Base-by-base conservation (phyloP, 2,113 vertebrate species). In the Cisticola juncidis region DNA sequence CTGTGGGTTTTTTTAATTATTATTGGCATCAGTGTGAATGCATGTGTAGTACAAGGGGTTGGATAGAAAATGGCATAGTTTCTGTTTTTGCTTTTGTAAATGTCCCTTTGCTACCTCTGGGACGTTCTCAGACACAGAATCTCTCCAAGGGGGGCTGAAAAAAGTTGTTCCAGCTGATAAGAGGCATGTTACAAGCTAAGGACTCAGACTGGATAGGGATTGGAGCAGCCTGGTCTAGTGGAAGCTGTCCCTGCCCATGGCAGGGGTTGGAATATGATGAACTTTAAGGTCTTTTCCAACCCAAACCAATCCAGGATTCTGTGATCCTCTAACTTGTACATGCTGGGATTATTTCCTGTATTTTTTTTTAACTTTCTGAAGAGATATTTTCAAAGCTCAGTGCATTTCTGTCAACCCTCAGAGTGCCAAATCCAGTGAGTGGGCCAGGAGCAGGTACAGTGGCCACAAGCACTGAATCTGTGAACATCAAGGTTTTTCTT, bases 1-100 rank as follows among this genome's bases (percentile, higher is more conserved):
- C 1, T 26, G 70, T 0, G 0, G 2, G 3, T 16, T 29, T 11
- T 31, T 78, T 45, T 45, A 19, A 19, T 45, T 19, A 14, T 50
- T 33, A 14, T 15, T 23, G 11, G 5, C 5, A 14, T 76, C 16
- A 16, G 3, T 14, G 38, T 20, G 38, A 54, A 61, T 26, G 2
- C 10, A 3, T 9, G 1, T 12, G 11, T 51, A 73, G 31, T 21
- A 8, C n/a, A 66, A 81, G 11, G 16, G 9, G 5, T 8, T 65
- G 42, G 3, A 35, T 12, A 83, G 57, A 48, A 42, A 71, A 53
- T 6, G 12, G 9, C 9, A 31, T 3, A 0, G 1, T 5, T 79
- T 29, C 1, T 31, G 57, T 76, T 51, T 57, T 45, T 57, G 1
- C 11, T 6, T 38, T 70, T 70, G 4, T 9, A 71, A 51, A 20